A percentile compares a stretch with the other conserved stretches of the same genome.
phyloP scores from a whole-genome alignment of 2,888 invertebrate genomes.

The Trissolcus japonicus region DNA sequence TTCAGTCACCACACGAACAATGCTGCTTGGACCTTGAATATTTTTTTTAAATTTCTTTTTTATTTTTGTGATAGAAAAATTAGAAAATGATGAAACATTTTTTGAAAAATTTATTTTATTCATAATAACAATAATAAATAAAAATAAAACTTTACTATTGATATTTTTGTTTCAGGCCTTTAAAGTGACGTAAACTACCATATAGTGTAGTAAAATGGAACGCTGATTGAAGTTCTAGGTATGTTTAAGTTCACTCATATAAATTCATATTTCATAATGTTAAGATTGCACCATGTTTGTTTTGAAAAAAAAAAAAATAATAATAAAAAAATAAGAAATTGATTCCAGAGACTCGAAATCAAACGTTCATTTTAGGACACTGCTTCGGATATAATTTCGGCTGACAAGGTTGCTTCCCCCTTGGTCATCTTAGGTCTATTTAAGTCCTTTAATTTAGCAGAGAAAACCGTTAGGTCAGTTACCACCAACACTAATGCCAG shows the following conservation, averaged over 20 bases:
- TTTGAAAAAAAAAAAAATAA: too few relatives aligned
- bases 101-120: conserved; percentile 1
- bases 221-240: too few relatives aligned
- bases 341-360: not conserved
- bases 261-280: too few relatives aligned
- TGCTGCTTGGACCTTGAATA: too few relatives aligned
- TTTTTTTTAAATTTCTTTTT: conserved; percentile 9
- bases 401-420: conserved; percentile 56
- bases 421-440: conserved; percentile 70
- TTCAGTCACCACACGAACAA: conserved; percentile 28
- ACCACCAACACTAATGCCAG: conserved; percentile 70
- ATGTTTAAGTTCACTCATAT: too few relatives aligned
- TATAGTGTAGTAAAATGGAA: too few relatives aligned
- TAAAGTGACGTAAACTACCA: too few relatives aligned
- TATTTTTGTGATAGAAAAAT: conserved; percentile 1
- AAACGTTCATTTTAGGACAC: conserved; percentile 37
- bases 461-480: conserved; percentile 71
- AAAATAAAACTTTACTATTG: too few relatives aligned
- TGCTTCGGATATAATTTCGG: conserved; percentile 67
- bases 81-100: conserved; percentile 4
- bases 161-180: too few relatives aligned
- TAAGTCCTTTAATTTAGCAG: conserved; percentile 72
- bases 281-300: too few relatives aligned
- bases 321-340: too few relatives aligned
- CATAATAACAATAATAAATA: too few relatives aligned